These are phyloP conservation scores for Zele albiditarsus DNA, from an alignment of 2,888 invertebrate genomes.

Conservation along the genomic window DNA sequence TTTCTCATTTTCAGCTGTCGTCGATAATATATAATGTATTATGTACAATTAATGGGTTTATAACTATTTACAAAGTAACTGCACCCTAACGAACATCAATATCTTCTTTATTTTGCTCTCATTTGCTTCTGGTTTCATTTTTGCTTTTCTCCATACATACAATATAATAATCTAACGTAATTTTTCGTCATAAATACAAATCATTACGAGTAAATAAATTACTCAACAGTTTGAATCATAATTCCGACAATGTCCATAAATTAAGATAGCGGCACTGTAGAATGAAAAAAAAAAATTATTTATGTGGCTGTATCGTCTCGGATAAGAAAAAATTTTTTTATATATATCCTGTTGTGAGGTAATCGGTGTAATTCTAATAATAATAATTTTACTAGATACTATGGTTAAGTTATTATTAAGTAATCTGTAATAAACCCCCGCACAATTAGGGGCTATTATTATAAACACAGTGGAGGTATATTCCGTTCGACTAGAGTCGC, in stretches of 20 bases:
- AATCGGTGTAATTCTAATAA: slow-evolving; percentile 65
- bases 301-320: slow-evolving; percentile 1
- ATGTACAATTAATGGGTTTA: slow-evolving; percentile 64
- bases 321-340: slow-evolving; percentile 42
- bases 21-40: slow-evolving; percentile 52
- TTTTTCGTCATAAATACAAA: too few species aligned
- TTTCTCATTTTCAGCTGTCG: slow-evolving; percentile 39
- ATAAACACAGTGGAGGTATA: slow-evolving; percentile 65
- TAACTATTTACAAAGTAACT: slow-evolving; percentile 68
- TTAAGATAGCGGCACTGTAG: neutral
- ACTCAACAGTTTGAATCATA: neutral
- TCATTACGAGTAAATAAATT: neutral
- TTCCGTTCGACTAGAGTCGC: slow-evolving; percentile 70
- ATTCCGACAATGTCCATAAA: neutral
- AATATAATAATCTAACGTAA: neutral
- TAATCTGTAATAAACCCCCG: slow-evolving; percentile 48
- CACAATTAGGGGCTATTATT: slow-evolving; percentile 23
- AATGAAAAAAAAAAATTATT: neutral
- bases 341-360: slow-evolving; percentile 58
- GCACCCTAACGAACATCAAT: slow-evolving; percentile 63
- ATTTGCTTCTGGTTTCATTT: neutral
- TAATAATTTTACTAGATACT: slow-evolving; percentile 67
- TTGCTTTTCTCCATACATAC: neutral
- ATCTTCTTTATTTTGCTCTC: slow-evolving; percentile 40
- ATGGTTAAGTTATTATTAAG: slow-evolving; percentile 59